phyloP scores from a whole-genome alignment of 2,113 vertebrate genomes.

The Antigone vipio region DNA sequence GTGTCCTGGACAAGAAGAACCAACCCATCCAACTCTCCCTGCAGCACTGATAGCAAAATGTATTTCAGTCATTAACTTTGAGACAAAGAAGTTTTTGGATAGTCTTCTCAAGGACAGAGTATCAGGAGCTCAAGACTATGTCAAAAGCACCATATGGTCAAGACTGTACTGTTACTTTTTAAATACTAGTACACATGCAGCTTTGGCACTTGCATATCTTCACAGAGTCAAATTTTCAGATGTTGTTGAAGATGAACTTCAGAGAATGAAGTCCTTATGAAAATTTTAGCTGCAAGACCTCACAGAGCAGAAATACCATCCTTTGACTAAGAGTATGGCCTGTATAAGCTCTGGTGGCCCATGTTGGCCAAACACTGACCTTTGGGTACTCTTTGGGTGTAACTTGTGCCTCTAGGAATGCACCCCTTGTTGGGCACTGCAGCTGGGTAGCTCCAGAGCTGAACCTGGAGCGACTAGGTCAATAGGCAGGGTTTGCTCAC shows the following conservation, averaged over 20 bases:
- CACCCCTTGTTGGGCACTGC: neutral
- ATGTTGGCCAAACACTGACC: neutral
- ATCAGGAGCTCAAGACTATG: neutral
- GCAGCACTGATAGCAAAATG: neutral
- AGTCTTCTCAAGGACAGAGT: neutral
- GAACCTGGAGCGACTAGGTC: neutral
- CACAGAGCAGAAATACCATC: neutral
- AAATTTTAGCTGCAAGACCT: neutral
- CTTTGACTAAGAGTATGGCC: neutral
- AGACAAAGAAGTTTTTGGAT: neutral
- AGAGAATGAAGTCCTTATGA: neutral
- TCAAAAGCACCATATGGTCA: neutral
- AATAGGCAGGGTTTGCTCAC: neutral
- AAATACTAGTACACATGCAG: neutral
- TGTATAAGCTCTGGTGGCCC: neutral
- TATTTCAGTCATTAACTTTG: neutral
- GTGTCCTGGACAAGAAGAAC: neutral
- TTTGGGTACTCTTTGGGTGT: neutral
- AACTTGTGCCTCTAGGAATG: neutral
- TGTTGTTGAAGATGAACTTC: neutral
- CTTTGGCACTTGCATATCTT: neutral
- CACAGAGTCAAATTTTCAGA: neutral
- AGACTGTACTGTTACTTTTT: neutral
- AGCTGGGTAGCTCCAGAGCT: neutral
- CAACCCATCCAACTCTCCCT: neutral